Evolutionary conservation across 2,888 invertebrate species (phyloP), one percentile per base, ranked within the genome.

Genomic region (Lepas anatifera): DNA sequence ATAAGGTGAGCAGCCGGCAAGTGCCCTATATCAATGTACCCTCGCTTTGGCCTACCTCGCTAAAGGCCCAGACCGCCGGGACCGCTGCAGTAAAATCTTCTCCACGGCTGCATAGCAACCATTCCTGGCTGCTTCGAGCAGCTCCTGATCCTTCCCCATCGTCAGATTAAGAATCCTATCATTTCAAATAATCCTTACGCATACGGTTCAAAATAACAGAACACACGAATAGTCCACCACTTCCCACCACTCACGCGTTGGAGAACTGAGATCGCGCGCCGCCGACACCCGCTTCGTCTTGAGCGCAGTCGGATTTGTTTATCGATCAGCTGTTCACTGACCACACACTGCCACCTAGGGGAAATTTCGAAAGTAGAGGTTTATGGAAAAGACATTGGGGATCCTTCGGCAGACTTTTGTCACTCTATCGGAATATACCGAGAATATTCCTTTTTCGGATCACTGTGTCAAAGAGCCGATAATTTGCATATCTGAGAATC

Each of bases 81-180:
- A 88, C 83, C 90, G 87, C 82, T 91, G 90, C 77, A 87, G 87
- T 77, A 95, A 84, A 79, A 95, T 89, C 85, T 93, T 95, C 82
- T 95, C 94, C 75, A 95, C 92, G 77, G 89, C 87, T 76, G 87
- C 85, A 78, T 89, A 86, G 82, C 95, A 92, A 79, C 95, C 96
- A 83, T 88, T 92, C 78, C 95, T 87, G 76, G 95, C 93, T 77
- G 95, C 96, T 80, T 96, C 95, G 81, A 96, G 85, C 81, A 96
- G 87, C 83, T 96, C 95, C 83, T 95, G 93, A 83, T 96, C 95
- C 83, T 94, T 94, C 80, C 95, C 95, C 95, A 96, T 96, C 35
- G 35, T 50, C 1, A 50, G 2, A 13, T 46, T 16, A 13, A 18
- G 4, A 16, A 22, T 18, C 22, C 22, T 4, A 46, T 18, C 10